A percentile compares a stretch with the other conserved stretches of the same genome.
These are phyloP conservation scores for Pseudochirops corinnae DNA, from an alignment of 2,797 vertebrate species.

Conservation along the genomic window DNA sequence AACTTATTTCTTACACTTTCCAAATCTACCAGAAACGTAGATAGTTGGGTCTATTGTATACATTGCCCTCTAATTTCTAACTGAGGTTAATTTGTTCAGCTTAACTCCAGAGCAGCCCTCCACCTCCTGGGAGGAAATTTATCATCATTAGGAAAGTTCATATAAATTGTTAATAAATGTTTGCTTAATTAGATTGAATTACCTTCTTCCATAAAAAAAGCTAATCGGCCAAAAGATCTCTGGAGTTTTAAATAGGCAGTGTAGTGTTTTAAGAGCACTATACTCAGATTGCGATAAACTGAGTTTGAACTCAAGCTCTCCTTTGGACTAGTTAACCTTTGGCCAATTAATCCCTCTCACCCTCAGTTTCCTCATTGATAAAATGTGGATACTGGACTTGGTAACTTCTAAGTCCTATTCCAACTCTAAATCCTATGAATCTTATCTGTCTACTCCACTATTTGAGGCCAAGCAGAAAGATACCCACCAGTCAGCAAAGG, in stretches of 20 bases:
- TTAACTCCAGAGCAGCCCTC: neutral
- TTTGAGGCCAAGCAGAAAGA: neutral
- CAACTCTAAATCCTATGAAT: neutral
- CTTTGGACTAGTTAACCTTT: neutral
- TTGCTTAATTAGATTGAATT: neutral
- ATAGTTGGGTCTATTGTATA: no score
- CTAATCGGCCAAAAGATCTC: neutral
- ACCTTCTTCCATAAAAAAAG: neutral
- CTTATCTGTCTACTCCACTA: neutral
- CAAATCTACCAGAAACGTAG: neutral
- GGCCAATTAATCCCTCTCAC: neutral
- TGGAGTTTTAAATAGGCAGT: neutral
- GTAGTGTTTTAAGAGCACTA: neutral
- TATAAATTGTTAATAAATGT: neutral
- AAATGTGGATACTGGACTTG: neutral
- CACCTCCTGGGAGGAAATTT: neutral
- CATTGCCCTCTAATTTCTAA: neutral
- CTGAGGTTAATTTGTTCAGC: neutral
- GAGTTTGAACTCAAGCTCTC: neutral
- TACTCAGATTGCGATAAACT: neutral
- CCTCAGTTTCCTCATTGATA: neutral
- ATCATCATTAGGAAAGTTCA: neutral
- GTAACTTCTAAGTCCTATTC: neutral
- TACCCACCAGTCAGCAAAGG: neutral
- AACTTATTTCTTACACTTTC: constrained; percentile 14